Conservation (phyloP, 2,797 vertebrate genomes). For the Pogoniulus pusillus region DNA sequence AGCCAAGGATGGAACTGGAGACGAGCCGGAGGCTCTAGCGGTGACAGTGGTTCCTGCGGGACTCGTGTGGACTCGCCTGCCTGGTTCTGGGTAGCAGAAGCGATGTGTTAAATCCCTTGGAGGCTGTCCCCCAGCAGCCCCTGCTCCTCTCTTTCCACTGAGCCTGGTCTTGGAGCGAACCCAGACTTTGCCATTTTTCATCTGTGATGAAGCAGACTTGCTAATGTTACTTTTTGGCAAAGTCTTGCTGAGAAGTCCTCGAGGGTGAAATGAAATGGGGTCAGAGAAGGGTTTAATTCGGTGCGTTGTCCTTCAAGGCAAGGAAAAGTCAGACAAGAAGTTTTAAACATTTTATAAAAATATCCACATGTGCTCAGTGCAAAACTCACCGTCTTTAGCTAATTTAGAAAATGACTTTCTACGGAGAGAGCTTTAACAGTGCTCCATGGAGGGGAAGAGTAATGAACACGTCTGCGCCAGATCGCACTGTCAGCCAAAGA, state of each 20-base stretch:
- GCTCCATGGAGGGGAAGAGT: conserved; percentile 59
- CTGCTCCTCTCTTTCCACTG: not conserved
- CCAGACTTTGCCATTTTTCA: not conserved
- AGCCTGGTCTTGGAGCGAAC: not conserved
- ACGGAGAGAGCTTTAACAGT: conserved; percentile 62
- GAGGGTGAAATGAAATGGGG: conserved; percentile 44
- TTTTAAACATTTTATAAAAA: conserved; percentile 72
- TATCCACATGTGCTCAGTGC: conserved; percentile 62
- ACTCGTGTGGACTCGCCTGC: not conserved
- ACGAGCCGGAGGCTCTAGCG: not conserved
- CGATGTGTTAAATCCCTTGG: not conserved
- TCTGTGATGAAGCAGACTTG: not conserved
- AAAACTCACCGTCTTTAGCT: conserved; percentile 69
- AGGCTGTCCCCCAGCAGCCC: not conserved
- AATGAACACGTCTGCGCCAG: conserved; percentile 60
- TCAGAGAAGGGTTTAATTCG: conserved; percentile 60
- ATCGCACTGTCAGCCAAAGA: conserved; percentile 26
- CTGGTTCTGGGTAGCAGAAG: not conserved
- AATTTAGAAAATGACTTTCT: conserved; percentile 71
- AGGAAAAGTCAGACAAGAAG: conserved; percentile 58
- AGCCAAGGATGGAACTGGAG: not conserved
- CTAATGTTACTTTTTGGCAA: conserved; percentile 30
- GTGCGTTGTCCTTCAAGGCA: conserved; percentile 60
- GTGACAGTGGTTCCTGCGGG: not conserved
- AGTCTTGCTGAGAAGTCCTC: conserved; percentile 26